phyloP scores from a whole-genome alignment of 2,113 vertebrate genomes.

The Alosa alosa region DNA sequence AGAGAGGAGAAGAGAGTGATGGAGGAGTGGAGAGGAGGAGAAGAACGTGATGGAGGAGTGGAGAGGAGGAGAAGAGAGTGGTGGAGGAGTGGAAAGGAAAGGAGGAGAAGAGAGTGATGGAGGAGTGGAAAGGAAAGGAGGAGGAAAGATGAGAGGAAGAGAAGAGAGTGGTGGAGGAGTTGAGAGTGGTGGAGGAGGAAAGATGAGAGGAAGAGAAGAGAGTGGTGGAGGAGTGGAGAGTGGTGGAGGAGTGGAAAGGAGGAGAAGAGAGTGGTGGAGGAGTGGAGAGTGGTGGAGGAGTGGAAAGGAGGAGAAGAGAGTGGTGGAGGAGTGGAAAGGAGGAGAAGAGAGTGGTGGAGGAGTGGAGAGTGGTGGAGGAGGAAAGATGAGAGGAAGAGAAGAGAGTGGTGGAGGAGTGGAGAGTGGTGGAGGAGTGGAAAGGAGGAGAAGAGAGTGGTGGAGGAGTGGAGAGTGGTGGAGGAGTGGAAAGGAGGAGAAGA shows the following conservation, averaged over 20 bases:
- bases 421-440: no score
- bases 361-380: no score
- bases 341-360: background rate
- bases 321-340: background rate
- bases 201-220: background rate
- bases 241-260: no score
- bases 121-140: constrained; percentile 25
- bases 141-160: background rate
- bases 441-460: background rate
- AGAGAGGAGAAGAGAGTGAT: no score
- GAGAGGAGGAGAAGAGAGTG: background rate
- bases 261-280: no score
- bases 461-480: background rate
- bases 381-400: no score
- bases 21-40: background rate
- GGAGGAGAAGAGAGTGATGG: no score
- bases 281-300: no score
- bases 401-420: no score
- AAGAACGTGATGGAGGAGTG: background rate
- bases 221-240: no score
- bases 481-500: background rate
- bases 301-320: background rate
- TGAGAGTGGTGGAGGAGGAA: background rate
- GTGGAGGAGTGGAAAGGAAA: background rate
- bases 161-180: background rate